phyloP scores from a whole-genome alignment of 2,113 vertebrate genomes.

The Mesocricetus auratus region DNA sequence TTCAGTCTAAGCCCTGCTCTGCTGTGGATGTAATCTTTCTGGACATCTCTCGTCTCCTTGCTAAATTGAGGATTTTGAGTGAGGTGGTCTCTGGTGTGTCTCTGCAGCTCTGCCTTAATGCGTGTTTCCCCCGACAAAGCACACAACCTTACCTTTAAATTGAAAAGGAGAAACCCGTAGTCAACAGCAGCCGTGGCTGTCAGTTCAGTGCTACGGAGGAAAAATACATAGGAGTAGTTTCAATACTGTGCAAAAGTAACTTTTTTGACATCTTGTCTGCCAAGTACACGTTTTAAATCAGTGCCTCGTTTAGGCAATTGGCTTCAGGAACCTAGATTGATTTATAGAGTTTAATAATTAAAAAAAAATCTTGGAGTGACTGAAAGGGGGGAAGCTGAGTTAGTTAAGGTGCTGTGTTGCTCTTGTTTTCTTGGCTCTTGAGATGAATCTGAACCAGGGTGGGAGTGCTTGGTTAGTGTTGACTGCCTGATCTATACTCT shows the following conservation, averaged over 20 bases:
- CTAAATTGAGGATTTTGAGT: constrained; percentile 53
- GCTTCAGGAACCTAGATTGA: background rate
- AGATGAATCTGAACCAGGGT: background rate
- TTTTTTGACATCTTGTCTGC: background rate
- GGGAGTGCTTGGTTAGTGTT: background rate
- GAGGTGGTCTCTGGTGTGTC: constrained; percentile 17
- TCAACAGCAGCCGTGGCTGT: background rate
- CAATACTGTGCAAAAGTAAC: background rate
- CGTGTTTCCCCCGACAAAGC: background rate
- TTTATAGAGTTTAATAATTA: background rate
- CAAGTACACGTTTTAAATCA: background rate
- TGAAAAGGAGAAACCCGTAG: background rate
- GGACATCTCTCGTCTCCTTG: constrained; percentile 13
- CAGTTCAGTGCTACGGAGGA: background rate
- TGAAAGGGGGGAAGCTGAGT: background rate
- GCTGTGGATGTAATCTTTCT: background rate
- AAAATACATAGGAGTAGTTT: background rate
- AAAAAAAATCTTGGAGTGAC: background rate
- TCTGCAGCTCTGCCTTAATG: background rate
- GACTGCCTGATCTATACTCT: background rate
- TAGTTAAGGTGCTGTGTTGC: background rate
- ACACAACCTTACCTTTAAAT: constrained; percentile 2
- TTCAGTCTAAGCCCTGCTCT: background rate
- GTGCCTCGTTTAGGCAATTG: background rate
- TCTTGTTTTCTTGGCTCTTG: background rate